These are phyloP conservation scores for Zosterops pallidus DNA, from an alignment of 2,113 vertebrate genomes.

Conservation along the genomic window DNA sequence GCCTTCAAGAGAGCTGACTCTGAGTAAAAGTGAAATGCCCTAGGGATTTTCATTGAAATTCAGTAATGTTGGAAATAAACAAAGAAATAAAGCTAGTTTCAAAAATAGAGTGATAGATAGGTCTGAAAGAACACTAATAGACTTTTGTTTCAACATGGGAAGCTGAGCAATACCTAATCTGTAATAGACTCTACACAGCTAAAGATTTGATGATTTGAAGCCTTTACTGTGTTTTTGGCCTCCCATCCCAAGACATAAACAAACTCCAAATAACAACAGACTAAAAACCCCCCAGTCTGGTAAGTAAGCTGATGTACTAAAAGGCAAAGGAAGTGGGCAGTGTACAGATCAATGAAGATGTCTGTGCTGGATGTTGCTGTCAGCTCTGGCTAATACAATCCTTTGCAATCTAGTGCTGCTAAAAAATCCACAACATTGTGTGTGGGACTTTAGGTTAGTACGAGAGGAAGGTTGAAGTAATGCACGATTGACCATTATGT, in stretches of 20 bases:
- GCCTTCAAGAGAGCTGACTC: constrained; percentile 3
- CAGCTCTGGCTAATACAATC: background rate
- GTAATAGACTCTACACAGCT: background rate
- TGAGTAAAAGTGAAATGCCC: background rate
- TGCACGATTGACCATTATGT: background rate
- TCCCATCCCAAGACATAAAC: background rate
- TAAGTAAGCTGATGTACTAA: background rate
- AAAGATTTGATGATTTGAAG: background rate
- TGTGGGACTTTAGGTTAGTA: background rate
- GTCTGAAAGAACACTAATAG: background rate
- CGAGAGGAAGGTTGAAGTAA: background rate
- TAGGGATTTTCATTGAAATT: background rate
- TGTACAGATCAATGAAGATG: background rate
- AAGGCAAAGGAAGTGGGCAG: background rate
- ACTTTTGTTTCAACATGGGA: background rate
- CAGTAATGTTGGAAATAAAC: background rate
- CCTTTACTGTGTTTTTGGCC: background rate
- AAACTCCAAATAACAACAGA: background rate
- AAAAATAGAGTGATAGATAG: background rate
- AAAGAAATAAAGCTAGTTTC: background rate
- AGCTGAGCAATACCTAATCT: background rate
- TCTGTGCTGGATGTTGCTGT: background rate
- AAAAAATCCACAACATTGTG: background rate
- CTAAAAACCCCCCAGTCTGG: background rate
- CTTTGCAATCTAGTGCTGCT: background rate